Evolutionary conservation across 2,113 vertebrate species (phyloP).

Genomic region (Pygoscelis antarcticus): DNA sequence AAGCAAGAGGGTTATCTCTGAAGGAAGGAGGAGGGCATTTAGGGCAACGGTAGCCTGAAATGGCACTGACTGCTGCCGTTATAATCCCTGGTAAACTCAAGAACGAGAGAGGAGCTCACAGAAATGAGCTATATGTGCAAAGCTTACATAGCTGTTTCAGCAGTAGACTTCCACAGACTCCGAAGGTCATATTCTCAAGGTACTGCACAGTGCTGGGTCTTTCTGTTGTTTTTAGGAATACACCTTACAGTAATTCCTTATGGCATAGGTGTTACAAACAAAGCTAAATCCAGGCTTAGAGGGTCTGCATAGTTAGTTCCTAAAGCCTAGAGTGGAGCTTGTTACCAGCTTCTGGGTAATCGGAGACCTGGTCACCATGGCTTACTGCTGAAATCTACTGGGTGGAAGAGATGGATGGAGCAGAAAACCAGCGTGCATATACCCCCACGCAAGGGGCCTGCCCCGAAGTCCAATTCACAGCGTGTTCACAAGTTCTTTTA

Average conservation of each 20-base stretch:
- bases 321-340: neutral
- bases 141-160: neutral
- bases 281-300: neutral
- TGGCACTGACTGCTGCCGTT: fast-evolving
- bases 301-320: neutral
- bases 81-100: neutral
- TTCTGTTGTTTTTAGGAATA: neutral
- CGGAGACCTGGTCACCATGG: neutral
- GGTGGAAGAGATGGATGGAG: neutral
- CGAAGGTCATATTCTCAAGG: neutral
- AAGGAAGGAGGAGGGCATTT: neutral
- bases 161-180: no score
- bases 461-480: no score
- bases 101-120: neutral
- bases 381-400: neutral
- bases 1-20: neutral
- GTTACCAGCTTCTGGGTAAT: neutral
- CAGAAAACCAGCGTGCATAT: neutral
- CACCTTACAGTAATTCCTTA: fast-evolving
- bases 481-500: neutral
- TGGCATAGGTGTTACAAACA: neutral
- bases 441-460: fast-evolving
- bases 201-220: no score
- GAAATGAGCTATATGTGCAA: neutral
- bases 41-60: neutral